A percentile compares a stretch with the other conserved stretches of the same genome.
Evolutionary conservation across 2,113 vertebrate genomes (phyloP).

Genomic region (Morone chrysops): DNA sequence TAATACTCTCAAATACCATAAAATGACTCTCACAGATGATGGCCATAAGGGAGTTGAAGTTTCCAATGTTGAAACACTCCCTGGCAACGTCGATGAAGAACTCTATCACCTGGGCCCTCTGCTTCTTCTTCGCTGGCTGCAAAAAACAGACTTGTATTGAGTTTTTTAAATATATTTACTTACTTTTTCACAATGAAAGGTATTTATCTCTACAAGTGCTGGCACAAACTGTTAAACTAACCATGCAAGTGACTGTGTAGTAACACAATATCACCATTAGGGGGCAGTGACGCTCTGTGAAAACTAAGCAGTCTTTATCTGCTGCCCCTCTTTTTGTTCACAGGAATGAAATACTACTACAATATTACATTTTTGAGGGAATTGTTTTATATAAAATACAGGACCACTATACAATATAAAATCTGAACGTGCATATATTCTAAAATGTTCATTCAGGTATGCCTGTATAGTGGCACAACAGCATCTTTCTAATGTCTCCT

Average conservation of each 20-base stretch:
- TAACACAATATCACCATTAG: constrained; percentile 28
- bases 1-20: neutral
- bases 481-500: too few relatives aligned
- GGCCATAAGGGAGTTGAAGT: constrained; percentile 97
- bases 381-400: too few relatives aligned
- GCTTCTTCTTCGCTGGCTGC: constrained; percentile 96
- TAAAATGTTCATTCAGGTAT: neutral
- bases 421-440: neutral
- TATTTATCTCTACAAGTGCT: neutral
- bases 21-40: constrained; percentile 91
- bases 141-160: constrained; percentile 18
- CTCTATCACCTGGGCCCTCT: constrained; percentile 93
- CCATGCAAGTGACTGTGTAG: neutral
- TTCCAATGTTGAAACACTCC: constrained; percentile 97
- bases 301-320: neutral
- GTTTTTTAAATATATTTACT: neutral
- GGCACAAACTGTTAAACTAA: neutral
- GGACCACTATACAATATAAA: too few relatives aligned
- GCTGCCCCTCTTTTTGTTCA: neutral
- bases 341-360: neutral
- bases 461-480: too few relatives aligned
- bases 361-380: neutral
- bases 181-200: neutral
- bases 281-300: constrained; percentile 33
- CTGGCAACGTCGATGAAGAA: constrained; percentile 96